Evolutionary conservation across 2,797 vertebrate species (phyloP).

Genomic region (Molossus molossus): DNA sequence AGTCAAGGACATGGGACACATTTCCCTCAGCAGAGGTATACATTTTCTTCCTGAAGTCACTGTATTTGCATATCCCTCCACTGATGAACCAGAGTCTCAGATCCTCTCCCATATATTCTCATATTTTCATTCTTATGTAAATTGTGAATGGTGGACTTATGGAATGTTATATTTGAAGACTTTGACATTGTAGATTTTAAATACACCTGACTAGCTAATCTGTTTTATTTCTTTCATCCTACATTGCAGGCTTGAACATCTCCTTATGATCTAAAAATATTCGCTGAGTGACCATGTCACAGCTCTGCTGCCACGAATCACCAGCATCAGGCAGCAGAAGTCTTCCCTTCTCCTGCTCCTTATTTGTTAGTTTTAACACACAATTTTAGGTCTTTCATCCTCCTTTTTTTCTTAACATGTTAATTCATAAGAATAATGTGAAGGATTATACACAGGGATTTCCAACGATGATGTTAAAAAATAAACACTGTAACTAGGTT

Average conservation of each 20-base stretch:
- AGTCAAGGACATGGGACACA: constrained; percentile 89
- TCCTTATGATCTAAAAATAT: neutral
- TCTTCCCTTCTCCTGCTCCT: neutral
- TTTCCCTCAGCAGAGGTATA: constrained; percentile 92
- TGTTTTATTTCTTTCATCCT: constrained; percentile 61
- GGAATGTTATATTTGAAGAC: constrained; percentile 25
- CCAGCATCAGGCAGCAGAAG: neutral
- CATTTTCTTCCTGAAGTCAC: neutral
- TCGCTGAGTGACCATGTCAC: neutral
- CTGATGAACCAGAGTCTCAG: neutral
- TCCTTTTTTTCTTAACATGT: neutral
- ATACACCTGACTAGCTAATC: neutral
- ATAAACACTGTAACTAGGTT: neutral
- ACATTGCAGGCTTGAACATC: neutral
- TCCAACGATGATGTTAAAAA: neutral
- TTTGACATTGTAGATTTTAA: constrained; percentile 8
- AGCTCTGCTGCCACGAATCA: neutral
- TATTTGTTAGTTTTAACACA: constrained; percentile 25
- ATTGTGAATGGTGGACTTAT: neutral
- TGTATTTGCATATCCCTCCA: neutral
- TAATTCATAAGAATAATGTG: constrained; percentile 1
- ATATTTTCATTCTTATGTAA: neutral
- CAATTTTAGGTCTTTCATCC: neutral
- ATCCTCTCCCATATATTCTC: neutral
- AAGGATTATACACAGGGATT: neutral